Evolutionary conservation across 2,113 vertebrate genomes (phyloP).

Genomic region (Pungitius pungitius): DNA sequence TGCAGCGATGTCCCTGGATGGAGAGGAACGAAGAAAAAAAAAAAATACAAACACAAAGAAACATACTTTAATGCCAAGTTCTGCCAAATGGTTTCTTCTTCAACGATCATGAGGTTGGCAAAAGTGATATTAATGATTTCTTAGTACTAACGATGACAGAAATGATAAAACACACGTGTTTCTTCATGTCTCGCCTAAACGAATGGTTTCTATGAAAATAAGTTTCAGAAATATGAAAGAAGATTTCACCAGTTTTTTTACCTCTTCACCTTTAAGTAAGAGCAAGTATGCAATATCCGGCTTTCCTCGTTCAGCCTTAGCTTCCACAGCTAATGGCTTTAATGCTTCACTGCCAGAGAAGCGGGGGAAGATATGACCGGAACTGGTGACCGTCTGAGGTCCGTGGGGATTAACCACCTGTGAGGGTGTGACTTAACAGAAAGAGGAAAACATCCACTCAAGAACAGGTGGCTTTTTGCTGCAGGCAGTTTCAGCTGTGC

Average conservation of each 20-base stretch:
- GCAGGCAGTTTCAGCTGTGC: slow-evolving; percentile 39
- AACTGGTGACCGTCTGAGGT: slow-evolving; percentile 52
- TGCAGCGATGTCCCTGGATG: slow-evolving; percentile 47
- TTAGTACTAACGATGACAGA: neutral
- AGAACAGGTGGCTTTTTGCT: slow-evolving; percentile 53
- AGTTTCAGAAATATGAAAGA: slow-evolving; percentile 5
- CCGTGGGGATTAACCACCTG: slow-evolving; percentile 60
- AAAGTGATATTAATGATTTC: neutral
- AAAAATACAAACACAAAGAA: neutral
- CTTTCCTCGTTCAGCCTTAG: slow-evolving; percentile 37
- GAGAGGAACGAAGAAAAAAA: slow-evolving; percentile 35
- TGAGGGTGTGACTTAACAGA: slow-evolving; percentile 50
- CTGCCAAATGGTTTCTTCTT: slow-evolving; percentile 1
- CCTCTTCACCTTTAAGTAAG: neutral
- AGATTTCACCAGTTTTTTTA: neutral
- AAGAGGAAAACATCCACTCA: slow-evolving; percentile 45
- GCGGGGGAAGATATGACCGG: slow-evolving; percentile 42
- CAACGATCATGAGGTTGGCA: neutral
- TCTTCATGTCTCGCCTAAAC: no score
- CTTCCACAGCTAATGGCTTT: slow-evolving; percentile 45
- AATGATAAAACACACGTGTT: slow-evolving; percentile 4
- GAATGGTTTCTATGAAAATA: neutral
- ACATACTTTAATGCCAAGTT: slow-evolving; percentile 3
- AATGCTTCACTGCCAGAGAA: slow-evolving; percentile 60
- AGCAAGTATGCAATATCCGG: slow-evolving; percentile 4